Conservation (phyloP, 37 sponge, comb jelly and placozoan species). For the Cladorhizidae sp. region DNA sequence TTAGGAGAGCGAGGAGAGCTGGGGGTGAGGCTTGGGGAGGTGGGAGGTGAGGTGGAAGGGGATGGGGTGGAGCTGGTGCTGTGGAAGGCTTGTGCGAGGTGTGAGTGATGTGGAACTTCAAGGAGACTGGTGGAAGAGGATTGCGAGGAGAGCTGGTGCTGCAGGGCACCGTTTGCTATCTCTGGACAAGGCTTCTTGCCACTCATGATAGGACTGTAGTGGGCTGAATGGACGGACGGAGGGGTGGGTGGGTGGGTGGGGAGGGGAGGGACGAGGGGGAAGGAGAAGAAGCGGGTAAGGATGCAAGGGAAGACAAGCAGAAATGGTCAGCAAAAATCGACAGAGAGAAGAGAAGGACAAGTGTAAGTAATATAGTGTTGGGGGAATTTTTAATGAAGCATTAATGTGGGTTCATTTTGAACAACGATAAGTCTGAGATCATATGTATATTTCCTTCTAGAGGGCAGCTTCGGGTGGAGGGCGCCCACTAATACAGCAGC, state of each 20-base stretch:
- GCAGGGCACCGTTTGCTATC: constrained; percentile 13
- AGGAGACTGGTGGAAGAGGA: constrained; percentile 38
- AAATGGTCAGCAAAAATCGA: too few species aligned
- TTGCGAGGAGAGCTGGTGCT: constrained; percentile 12
- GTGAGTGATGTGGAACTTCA: constrained; percentile 26
- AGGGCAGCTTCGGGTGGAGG: too few species aligned
- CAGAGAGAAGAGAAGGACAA: too few species aligned
- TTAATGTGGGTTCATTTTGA: too few species aligned
- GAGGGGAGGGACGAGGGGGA: constrained; percentile 3
- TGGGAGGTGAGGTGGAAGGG: constrained; percentile 46
- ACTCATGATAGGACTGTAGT: constrained; percentile 53
- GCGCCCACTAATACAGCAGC: too few species aligned
- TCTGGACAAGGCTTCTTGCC: constrained; percentile 7
- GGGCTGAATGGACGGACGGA: constrained; percentile 17
- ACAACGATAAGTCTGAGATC: too few species aligned
- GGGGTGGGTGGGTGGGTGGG: too few species aligned
- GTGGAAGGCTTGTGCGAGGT: constrained; percentile 13
- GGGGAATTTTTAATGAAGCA: too few species aligned
- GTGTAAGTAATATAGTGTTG: too few species aligned
- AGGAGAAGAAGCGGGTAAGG: background rate
- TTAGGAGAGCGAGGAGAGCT: constrained; percentile 56
- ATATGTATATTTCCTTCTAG: too few species aligned
- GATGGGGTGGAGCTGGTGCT: constrained; percentile 57
- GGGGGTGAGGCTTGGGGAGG: constrained; percentile 59
- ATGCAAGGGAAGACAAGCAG: too few species aligned